These are phyloP conservation scores for Sturmia bella DNA, from an alignment of 2,888 invertebrate species.

Conservation along the genomic window DNA sequence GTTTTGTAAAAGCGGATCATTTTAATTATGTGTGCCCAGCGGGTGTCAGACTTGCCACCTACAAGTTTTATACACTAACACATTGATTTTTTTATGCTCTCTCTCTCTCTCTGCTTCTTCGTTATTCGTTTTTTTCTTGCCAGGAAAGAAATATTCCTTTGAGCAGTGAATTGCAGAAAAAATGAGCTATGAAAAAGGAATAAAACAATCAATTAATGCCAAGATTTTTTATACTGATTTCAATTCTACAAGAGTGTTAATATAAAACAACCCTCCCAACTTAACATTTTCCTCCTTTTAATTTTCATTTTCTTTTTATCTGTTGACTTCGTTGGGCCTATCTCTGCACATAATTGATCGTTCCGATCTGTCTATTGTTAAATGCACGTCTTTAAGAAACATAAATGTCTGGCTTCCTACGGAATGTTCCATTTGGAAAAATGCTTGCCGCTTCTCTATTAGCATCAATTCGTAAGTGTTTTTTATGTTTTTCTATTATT, in stretches of 20 bases:
- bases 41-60: conserved; percentile 80
- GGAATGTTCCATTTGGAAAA: conserved; percentile 46
- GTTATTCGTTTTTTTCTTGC: no score
- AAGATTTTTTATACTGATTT: conserved; percentile 34
- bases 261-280: conserved; percentile 39
- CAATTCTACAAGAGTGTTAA: conserved; percentile 54
- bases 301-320: neutral
- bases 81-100: conserved; percentile 11
- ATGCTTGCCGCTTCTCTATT: neutral
- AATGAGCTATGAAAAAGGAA: neutral
- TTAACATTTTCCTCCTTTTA: neutral
- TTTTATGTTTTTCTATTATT: neutral
- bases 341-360: conserved; percentile 53
- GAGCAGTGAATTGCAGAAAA: conserved; percentile 7
- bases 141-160: conserved; percentile 2
- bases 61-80: conserved; percentile 67
- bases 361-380: conserved; percentile 49
- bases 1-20: conserved; percentile 28
- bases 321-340: conserved; percentile 18
- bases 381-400: conserved; percentile 34
- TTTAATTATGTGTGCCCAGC: conserved; percentile 80
- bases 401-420: conserved; percentile 51
- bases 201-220: conserved; percentile 28
- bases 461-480: conserved; percentile 1
- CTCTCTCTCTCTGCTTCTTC: neutral